A percentile compares a stretch with the other conserved stretches of the same genome.
These are phyloP conservation scores for Rhineura floridana DNA, from an alignment of 2,113 vertebrate genomes.

Conservation along the genomic window DNA sequence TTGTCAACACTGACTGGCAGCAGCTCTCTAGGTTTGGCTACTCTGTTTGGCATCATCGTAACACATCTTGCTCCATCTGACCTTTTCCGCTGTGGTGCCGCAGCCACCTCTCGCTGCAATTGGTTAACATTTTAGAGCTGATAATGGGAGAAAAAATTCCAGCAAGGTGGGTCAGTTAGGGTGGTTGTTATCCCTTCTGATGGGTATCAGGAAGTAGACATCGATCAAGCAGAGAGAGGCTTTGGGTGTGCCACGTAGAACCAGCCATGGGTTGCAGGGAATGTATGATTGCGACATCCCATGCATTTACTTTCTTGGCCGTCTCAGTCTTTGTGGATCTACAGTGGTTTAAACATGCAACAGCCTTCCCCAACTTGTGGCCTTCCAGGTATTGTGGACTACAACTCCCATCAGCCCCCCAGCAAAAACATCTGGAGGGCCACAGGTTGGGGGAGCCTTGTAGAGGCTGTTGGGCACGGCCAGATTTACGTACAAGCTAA, in stretches of 20 bases:
- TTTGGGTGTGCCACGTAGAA: accelerated
- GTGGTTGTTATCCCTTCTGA: too few species aligned
- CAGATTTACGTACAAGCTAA: too few species aligned
- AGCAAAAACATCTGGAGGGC: background rate
- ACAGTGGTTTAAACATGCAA: too few species aligned
- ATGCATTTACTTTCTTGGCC: too few species aligned
- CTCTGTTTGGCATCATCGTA: too few species aligned
- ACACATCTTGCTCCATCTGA: too few species aligned
- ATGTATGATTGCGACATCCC: background rate
- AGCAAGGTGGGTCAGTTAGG: background rate
- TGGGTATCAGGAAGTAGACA: background rate
- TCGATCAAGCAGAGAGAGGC: background rate
- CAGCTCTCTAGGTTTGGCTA: too few species aligned
- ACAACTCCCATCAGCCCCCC: background rate
- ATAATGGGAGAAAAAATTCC: background rate
- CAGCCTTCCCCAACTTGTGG: too few species aligned
- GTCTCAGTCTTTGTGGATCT: background rate
- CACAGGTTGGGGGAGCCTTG: background rate
- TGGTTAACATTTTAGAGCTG: background rate
- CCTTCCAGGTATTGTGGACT: too few species aligned
- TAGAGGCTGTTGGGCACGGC: too few species aligned
- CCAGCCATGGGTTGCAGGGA: background rate
- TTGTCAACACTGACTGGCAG: too few species aligned
- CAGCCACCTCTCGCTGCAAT: background rate
- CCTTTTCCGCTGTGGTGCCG: too few species aligned